Evolutionary conservation across 2,113 vertebrate species (phyloP), one percentile per base, ranked within the genome.

Genomic region (Collichthys lucidus): DNA sequence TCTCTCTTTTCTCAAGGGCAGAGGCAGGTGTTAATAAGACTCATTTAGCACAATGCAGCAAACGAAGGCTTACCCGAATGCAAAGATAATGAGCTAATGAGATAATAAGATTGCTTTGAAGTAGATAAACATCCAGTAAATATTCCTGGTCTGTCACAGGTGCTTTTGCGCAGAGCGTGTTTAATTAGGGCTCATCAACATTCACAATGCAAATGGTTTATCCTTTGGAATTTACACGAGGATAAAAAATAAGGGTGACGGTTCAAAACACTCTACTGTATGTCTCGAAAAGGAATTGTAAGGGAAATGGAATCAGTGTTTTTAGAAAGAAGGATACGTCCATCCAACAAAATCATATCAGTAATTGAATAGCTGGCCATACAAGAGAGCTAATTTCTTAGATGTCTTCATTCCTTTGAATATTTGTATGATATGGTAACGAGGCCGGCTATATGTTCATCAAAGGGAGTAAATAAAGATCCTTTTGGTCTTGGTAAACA

Each of bases 81-180:
- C 84, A 87, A 71, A 81, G 87, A 89, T 92, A 87, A 91, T 87
- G 80, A 85, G 89, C 87, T 90, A 88, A 87, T 88, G 72, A 76
- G 85, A 86, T 89, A 89, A 91, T 80, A 79, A 85, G 82, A 82
- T 86, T 74, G 74, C 83, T 87, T 82, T 88, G 77, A 86, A 86
- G 88, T 82, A 80, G 88, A 88, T 82, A 91, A 88, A 89, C 86
- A 88, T 77, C 77, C 84, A 76, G 78, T 82, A 83, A 90, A 84
- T 89, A 91, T 85, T 29, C 11, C 35, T 57, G 68, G 61, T 60
- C 76, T 88, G 90, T 84, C 88, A 83, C 77, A 84, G 82, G 77
- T 85, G 85, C 75, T 82, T 87, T 55, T 53, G 68, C 42, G 47
- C 9, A 3, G 42, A 74, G 49, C 17, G 15, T 67, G 75, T 89